Conservation (phyloP, 1,140 invertebrate genomes). For the Cydia fagiglandana region DNA sequence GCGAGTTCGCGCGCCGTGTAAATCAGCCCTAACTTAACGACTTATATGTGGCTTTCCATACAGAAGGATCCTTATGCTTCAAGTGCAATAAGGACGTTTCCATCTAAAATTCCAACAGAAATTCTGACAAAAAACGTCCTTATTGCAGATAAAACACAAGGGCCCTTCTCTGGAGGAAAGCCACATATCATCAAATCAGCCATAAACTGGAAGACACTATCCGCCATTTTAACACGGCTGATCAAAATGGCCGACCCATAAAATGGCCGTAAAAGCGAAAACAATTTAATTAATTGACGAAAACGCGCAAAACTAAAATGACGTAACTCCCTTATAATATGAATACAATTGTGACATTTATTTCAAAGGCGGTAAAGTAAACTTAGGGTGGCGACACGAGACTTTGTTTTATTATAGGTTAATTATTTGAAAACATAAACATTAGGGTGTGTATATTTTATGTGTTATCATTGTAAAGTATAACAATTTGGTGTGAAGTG, state of each 20-base stretch:
- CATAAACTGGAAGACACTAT: not conserved
- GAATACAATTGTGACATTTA: not conserved
- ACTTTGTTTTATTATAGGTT: constrained; percentile 11
- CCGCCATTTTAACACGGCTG: not conserved
- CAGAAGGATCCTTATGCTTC: too few relatives aligned
- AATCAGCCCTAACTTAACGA: not conserved
- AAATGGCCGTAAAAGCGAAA: constrained; percentile 13
- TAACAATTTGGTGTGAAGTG: not conserved
- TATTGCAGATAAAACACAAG: too few relatives aligned
- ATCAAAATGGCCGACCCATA: constrained; percentile 14
- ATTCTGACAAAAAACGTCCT: too few relatives aligned
- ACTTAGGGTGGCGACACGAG: constrained; percentile 4
- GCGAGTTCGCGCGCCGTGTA: too few relatives aligned
- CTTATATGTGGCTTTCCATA: not conserved
- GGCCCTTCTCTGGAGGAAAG: too few relatives aligned
- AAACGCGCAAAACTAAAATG: not conserved
- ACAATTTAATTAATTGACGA: constrained; percentile 19
- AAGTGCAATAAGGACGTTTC: too few relatives aligned
- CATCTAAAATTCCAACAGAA: too few relatives aligned
- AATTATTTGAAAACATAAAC: constrained; percentile 18
- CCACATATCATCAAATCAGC: not conserved
- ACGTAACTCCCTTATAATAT: not conserved
- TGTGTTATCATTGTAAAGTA: not conserved
- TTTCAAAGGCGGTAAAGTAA: not conserved
- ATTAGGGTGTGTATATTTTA: not conserved